Conservation (phyloP, 2,888 invertebrate genomes). For the Dorcus parallelipipedus region DNA sequence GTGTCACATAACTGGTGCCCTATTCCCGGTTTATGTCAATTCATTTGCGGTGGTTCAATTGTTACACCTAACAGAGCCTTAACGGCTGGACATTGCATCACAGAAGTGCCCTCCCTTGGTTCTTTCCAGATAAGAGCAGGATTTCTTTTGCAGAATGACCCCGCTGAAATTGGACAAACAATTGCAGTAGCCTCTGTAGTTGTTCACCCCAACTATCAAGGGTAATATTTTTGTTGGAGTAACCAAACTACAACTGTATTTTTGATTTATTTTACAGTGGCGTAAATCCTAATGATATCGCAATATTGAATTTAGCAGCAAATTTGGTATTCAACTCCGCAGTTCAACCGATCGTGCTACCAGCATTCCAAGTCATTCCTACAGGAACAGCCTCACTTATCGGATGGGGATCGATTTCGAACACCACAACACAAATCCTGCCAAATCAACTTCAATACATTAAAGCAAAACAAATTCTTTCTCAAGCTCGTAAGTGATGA, state of each 20-base stretch:
- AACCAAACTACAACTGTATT: background rate
- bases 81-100: constrained; percentile 53
- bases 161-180: constrained; percentile 21
- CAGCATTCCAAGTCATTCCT: constrained; percentile 31
- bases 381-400: constrained; percentile 40
- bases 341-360: constrained; percentile 43
- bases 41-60: constrained; percentile 52
- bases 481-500: too few species aligned
- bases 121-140: constrained; percentile 28
- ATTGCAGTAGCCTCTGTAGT: constrained; percentile 17
- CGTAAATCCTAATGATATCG: constrained; percentile 51
- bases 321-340: constrained; percentile 36
- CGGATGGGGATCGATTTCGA: constrained; percentile 49
- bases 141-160: constrained; percentile 25
- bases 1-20: constrained; percentile 34
- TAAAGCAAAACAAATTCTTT: constrained; percentile 20
- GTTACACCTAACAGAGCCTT: constrained; percentile 41
- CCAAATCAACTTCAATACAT: constrained; percentile 39
- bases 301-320: constrained; percentile 46
- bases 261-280: constrained; percentile 12
- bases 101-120: constrained; percentile 8
- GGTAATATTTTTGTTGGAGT: constrained; percentile 15
- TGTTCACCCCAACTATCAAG: constrained; percentile 25
- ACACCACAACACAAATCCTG: constrained; percentile 18
- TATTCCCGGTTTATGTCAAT: constrained; percentile 21